phyloP scores from a whole-genome alignment of 2,113 vertebrate species.

The Danio rerio region DNA sequence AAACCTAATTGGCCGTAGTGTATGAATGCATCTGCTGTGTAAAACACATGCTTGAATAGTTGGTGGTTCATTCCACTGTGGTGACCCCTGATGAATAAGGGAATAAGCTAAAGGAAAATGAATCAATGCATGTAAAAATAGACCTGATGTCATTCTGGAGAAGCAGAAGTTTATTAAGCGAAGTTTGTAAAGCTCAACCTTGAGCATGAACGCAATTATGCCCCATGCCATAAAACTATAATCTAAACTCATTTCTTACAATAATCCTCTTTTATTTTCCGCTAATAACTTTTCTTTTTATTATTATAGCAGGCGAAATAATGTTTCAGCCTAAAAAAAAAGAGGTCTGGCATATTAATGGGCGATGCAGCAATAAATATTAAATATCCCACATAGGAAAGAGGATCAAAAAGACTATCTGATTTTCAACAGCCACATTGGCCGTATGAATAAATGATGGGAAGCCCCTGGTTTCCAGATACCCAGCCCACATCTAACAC shows the following conservation, averaged over 20 bases:
- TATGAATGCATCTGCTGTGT: too few species aligned
- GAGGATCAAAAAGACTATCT: conserved; percentile 74
- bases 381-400: conserved; percentile 76
- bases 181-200: conserved; percentile 1
- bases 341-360: conserved; percentile 21
- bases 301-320: background rate
- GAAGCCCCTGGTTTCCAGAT: conserved; percentile 64
- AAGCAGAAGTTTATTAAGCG: conserved; percentile 20
- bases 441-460: conserved; percentile 74
- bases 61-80: too few species aligned
- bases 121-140: background rate
- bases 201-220: conserved; percentile 16
- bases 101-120: too few species aligned
- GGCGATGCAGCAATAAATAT: conserved; percentile 72
- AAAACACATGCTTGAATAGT: too few species aligned
- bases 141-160: background rate
- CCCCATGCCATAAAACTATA: background rate
- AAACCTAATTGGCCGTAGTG: too few species aligned
- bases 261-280: conserved; percentile 35
- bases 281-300: conserved; percentile 1
- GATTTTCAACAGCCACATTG: conserved; percentile 71
- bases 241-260: conserved; percentile 26
- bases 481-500: conserved; percentile 73
- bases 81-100: too few species aligned
- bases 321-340: background rate